Conservation (phyloP, 1,140 invertebrate species). For the Ooceraea biroi region DNA sequence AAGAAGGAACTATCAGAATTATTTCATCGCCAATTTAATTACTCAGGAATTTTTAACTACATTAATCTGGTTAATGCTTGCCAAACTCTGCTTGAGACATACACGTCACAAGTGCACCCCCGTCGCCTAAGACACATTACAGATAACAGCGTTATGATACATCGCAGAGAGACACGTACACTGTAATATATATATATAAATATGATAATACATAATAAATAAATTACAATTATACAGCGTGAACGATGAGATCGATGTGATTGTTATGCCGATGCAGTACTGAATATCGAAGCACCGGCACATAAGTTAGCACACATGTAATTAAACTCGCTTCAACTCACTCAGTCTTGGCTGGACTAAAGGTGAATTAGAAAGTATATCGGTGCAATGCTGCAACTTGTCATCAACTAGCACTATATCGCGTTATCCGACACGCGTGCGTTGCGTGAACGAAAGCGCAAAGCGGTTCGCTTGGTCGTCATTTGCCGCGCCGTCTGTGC, state of each 20-base stretch:
- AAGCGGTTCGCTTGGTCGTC: conserved; percentile 26
- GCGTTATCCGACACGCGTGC: conserved; percentile 26
- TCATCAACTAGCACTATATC: conserved; percentile 9
- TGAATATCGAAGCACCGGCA: conserved; percentile 12
- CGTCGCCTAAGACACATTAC: conserved; percentile 36
- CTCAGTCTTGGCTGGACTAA: conserved; percentile 1
- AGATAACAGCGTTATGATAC: conserved; percentile 28
- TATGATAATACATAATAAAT: conserved; percentile 21
- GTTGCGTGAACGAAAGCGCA: conserved; percentile 53
- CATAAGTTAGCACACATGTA: conserved; percentile 30
- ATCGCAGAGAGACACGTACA: conserved; percentile 19
- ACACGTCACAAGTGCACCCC: conserved; percentile 42
- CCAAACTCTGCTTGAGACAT: conserved; percentile 34
- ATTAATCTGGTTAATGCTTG: conserved; percentile 11
- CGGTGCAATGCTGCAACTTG: conserved; percentile 45
- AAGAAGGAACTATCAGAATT: not conserved
- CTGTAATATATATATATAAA: too few species aligned
- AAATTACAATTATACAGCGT: not conserved
- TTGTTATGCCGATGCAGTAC: conserved; percentile 24
- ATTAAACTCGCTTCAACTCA: conserved; percentile 24
- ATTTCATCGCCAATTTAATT: conserved; percentile 20
- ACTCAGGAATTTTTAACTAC: not conserved
- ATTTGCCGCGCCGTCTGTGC: conserved; percentile 6
- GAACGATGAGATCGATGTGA: conserved; percentile 6
- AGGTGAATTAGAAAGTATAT: conserved; percentile 32